A percentile compares a stretch with the other conserved stretches of the same genome.
Conservation (phyloP, 2,797 vertebrate genomes). For the Bufotes viridis region DNA sequence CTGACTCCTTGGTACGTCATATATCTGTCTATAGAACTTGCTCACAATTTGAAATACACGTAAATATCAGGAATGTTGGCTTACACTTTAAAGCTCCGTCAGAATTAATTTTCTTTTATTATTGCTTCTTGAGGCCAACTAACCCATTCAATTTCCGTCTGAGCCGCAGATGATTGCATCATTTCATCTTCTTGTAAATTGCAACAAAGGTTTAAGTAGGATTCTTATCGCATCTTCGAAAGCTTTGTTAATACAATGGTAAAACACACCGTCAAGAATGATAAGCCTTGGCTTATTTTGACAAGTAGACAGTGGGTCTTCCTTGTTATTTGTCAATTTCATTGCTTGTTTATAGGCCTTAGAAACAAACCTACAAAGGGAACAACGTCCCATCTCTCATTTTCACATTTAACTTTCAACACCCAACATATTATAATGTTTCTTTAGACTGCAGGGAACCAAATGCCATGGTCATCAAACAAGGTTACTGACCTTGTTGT, state of each 20-base stretch:
- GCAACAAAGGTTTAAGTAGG: slow-evolving; percentile 40
- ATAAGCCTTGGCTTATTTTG: neutral
- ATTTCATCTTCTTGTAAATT: slow-evolving; percentile 43
- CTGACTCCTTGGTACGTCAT: neutral
- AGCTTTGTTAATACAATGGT: slow-evolving; percentile 19
- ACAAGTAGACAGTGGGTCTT: neutral
- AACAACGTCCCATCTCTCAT: too few species aligned
- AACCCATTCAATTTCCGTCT: slow-evolving; percentile 42
- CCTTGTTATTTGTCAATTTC: neutral
- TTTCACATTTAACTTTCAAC: too few species aligned
- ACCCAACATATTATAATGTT: too few species aligned
- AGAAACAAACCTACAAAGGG: neutral
- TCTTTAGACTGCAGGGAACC: too few species aligned
- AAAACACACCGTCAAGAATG: slow-evolving; percentile 31
- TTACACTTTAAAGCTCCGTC: neutral
- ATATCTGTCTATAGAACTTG: neutral
- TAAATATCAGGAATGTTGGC: neutral
- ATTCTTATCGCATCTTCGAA: slow-evolving; percentile 42
- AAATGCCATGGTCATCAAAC: too few species aligned
- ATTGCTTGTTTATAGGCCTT: neutral
- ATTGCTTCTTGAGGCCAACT: slow-evolving; percentile 30
- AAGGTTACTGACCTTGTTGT: too few species aligned
- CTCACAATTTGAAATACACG: neutral
- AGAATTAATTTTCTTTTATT: slow-evolving; percentile 23
- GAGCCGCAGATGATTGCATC: slow-evolving; percentile 21